Evolutionary conservation across 2,797 vertebrate species (phyloP).

Genomic region (Halcyon chelicuti): DNA sequence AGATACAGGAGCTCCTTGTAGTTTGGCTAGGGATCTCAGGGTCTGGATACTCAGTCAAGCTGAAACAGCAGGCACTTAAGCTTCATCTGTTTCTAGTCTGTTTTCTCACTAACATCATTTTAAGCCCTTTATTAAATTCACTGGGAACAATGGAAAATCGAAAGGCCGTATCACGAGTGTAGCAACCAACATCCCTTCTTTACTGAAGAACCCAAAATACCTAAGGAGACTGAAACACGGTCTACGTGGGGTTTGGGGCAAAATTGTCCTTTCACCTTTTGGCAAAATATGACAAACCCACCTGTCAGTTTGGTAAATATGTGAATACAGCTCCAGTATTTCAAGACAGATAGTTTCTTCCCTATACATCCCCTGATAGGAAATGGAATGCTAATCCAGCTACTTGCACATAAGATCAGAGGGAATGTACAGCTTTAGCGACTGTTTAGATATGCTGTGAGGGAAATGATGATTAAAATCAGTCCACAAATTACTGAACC

Average conservation of each 20-base stretch:
- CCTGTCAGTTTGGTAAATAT: neutral
- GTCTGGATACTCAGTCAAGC: neutral
- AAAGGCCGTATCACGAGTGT: neutral
- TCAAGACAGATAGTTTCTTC: neutral
- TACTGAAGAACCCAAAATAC: neutral
- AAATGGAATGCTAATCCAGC: neutral
- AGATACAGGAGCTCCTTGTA: neutral
- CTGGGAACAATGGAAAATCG: neutral
- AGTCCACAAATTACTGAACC: neutral
- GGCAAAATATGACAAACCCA: neutral
- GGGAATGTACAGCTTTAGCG: neutral
- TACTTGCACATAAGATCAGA: neutral
- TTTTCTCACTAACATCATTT: neutral
- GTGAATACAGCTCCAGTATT: neutral
- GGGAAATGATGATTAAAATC: neutral
- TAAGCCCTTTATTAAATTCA: neutral
- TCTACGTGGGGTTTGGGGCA: neutral
- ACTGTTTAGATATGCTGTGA: neutral
- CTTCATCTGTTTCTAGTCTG: neutral
- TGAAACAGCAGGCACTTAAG: neutral
- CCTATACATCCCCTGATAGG: fast-evolving
- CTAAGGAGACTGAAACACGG: neutral
- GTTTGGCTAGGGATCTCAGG: neutral
- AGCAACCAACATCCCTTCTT: neutral
- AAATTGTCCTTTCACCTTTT: neutral